A percentile compares a stretch with the other conserved stretches of the same genome.
phyloP scores from a whole-genome alignment of 2,888 invertebrate genomes.

The Nemoura dubitans region DNA sequence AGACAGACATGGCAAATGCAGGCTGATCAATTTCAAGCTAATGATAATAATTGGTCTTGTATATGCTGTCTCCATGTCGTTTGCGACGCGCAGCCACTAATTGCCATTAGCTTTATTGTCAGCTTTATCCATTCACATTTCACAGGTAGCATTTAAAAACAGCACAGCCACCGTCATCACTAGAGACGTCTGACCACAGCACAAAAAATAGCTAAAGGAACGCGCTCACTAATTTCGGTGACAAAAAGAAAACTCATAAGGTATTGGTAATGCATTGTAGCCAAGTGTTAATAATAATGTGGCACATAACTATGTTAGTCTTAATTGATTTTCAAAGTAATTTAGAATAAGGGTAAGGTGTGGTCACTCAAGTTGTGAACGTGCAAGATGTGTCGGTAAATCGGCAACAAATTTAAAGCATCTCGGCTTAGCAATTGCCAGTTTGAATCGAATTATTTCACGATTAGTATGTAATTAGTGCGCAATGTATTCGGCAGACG shows the following conservation, averaged over 20 bases:
- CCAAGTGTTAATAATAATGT: not conserved
- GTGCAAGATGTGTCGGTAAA: not conserved
- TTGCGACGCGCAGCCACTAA: not conserved
- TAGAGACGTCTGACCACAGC: not conserved
- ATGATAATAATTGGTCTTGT: constrained; percentile 23
- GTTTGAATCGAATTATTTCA: not conserved
- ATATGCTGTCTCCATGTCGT: not conserved
- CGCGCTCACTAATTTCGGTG: not conserved
- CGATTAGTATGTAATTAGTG: not conserved
- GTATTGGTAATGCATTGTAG: not conserved
- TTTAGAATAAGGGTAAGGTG: not conserved
- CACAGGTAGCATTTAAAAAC: not conserved
- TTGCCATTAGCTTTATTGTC: constrained; percentile 17
- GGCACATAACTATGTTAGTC: not conserved
- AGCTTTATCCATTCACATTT: not conserved
- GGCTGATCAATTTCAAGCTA: not conserved
- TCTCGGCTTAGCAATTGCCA: not conserved
- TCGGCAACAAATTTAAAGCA: not conserved
- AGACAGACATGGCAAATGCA: not conserved
- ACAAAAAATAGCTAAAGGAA: not conserved
- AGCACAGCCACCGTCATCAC: not conserved
- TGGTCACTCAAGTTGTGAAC: not conserved
- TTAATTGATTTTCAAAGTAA: not conserved
- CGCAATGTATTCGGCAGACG: not conserved
- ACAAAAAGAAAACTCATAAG: not conserved